Base-by-base conservation (phyloP, 1,140 invertebrate genomes). In the Drosophila chauvacae region DNA sequence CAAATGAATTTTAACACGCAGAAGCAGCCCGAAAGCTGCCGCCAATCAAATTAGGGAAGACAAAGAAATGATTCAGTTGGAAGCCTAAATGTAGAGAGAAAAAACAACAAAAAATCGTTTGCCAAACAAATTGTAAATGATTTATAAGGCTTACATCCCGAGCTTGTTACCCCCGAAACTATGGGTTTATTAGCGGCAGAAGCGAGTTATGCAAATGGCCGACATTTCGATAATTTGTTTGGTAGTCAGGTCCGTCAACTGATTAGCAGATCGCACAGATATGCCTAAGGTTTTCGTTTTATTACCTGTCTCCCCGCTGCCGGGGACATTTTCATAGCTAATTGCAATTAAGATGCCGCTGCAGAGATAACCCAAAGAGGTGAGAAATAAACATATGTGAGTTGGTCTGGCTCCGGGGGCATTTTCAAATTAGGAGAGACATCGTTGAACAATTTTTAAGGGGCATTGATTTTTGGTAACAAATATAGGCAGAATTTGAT, bases 291-390 rank as follows among this genome's bases (percentile, higher is more conserved):
- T 47, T 69, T 76, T 62, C 45, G 80, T 87, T 83, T 86, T 68
- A 71, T 51, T 61, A 42, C 41, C 42, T 48, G 23, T 45, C 39
- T 39, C 16, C 14, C n/a, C n/a, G 39, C 39, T 51, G 61, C 48
- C 28, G 57, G 56, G 33, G 62, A 84, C 74, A 85, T 88, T 83
- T 83, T 77, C 77, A 80, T 90, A 80, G 84, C 83, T 87, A 88
- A 87, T 87, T 87, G 83, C 85, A 87, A 87, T 87, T 87, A 87
- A 87, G 83, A 87, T 87, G 84, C 58, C 57, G 57, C 42, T 45
- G 39, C 14, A n/a, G 2, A 55, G 83, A 87, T 87, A 87, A 45
- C n/a, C 77, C 35, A 65, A 59, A 64, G 50, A 87, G 83, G 83
- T 87, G 83, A 88, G 62, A 87, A 87, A 77, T 63, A 80, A 74